These are phyloP conservation scores for Etheostoma nigrum DNA, from an alignment of 2,797 vertebrate species.

Conservation along the genomic window DNA sequence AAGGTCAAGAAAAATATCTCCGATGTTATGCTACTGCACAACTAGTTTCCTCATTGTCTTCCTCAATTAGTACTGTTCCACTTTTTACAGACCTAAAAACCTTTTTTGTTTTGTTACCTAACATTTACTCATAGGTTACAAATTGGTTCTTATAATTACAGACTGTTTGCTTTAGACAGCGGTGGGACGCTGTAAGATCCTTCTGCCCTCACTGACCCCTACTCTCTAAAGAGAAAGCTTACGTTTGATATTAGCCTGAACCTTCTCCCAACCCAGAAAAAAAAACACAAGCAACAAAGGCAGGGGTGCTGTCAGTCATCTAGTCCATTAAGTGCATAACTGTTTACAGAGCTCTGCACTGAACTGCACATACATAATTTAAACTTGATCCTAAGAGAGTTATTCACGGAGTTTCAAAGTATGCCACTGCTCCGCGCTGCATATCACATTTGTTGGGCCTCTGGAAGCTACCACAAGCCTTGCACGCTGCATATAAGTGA, in stretches of 20 bases:
- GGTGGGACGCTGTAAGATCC: background rate
- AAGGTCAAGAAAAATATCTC: constrained; percentile 28
- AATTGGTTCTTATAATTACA: background rate
- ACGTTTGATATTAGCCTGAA: constrained; percentile 31
- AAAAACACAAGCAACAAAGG: constrained; percentile 25
- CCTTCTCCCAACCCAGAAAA: constrained; percentile 31
- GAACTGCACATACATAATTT: constrained; percentile 83
- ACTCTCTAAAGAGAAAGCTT: constrained; percentile 29
- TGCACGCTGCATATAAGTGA: constrained; percentile 18
- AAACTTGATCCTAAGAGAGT: constrained; percentile 73
- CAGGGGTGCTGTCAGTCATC: constrained; percentile 75
- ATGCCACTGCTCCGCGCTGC: constrained; percentile 51
- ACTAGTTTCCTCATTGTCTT: background rate
- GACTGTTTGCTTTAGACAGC: constrained; percentile 22
- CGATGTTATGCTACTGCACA: constrained; percentile 14
- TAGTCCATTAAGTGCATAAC: constrained; percentile 81
- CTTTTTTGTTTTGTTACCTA: background rate
- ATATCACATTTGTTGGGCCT: constrained; percentile 56
- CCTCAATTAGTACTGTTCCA: constrained; percentile 13
- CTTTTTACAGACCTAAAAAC: background rate
- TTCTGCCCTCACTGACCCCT: constrained; percentile 1
- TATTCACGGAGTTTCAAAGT: constrained; percentile 60
- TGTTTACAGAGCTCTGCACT: constrained; percentile 79
- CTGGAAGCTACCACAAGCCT: constrained; percentile 40
- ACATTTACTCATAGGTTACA: background rate